A percentile compares a stretch with the other conserved stretches of the same genome.
These are phyloP conservation scores for Smutsia temminckii DNA, from an alignment of 2,797 vertebrate genomes.

Conservation along the genomic window DNA sequence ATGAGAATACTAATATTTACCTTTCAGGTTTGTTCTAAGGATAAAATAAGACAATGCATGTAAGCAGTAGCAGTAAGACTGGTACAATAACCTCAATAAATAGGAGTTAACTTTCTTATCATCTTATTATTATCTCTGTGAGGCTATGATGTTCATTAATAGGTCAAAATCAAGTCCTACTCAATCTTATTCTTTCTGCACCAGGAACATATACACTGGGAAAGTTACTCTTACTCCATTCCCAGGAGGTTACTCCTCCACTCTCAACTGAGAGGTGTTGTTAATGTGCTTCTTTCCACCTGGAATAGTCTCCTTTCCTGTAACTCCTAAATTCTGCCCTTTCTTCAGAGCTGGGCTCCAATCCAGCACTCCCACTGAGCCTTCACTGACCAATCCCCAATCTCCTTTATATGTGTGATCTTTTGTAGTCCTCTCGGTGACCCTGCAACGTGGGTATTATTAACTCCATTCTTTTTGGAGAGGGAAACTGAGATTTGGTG, in stretches of 20 bases:
- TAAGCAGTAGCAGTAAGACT: neutral
- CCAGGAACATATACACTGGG: slow-evolving; percentile 42
- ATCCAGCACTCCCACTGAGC: neutral
- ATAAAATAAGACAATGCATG: neutral
- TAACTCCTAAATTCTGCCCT: neutral
- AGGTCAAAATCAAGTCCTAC: slow-evolving; percentile 71
- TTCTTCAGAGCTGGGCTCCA: neutral
- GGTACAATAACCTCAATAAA: slow-evolving; percentile 64
- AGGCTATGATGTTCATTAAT: slow-evolving; percentile 54
- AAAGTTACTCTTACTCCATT: slow-evolving; percentile 27
- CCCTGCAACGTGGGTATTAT: neutral
- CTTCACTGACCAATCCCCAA: no score
- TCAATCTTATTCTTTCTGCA: slow-evolving; percentile 53
- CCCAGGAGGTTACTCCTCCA: slow-evolving; percentile 15
- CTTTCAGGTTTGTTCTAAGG: neutral
- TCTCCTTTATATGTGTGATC: neutral
- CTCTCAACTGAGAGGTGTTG: neutral
- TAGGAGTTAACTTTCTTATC: slow-evolving; percentile 49
- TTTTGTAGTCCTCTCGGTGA: neutral
- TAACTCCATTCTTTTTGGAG: neutral
- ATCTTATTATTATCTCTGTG: slow-evolving; percentile 63
- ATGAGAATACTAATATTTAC: neutral
- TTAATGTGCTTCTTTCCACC: slow-evolving; percentile 19
- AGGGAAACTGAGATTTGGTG: neutral
- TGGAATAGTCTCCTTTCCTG: neutral